These are phyloP conservation scores for Chymomyza amoena DNA, from an alignment of 2,888 invertebrate species.

Conservation along the genomic window DNA sequence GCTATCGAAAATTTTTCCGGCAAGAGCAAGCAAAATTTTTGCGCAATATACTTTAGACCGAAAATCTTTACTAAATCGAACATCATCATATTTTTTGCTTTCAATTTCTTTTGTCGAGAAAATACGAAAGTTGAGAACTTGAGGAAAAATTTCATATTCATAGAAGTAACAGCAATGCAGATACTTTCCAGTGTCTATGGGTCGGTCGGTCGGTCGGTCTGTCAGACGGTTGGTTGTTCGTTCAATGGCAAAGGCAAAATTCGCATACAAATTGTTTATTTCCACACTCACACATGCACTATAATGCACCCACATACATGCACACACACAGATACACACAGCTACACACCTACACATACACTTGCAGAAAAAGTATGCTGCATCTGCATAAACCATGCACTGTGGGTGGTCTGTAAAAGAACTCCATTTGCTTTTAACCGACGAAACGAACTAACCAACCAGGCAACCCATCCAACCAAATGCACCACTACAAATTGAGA, in stretches of 20 bases:
- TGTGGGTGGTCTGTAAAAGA: constrained; percentile 7
- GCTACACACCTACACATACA: background rate
- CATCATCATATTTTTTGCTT: constrained; percentile 61
- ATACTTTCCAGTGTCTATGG: constrained; percentile 11
- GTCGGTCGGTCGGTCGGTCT: background rate
- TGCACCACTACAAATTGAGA: constrained; percentile 61
- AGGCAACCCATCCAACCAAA: constrained; percentile 26
- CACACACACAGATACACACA: background rate
- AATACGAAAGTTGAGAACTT: background rate
- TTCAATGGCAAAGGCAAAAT: constrained; percentile 54
- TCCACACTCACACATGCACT: constrained; percentile 9
- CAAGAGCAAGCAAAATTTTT: background rate
- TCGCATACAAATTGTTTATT: constrained; percentile 71
- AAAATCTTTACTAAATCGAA: constrained; percentile 53
- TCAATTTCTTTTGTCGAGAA: constrained; percentile 43
- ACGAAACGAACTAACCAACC: constrained; percentile 29
- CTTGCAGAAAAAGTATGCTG: background rate
- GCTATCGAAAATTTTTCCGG: constrained; percentile 19
- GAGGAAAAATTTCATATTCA: constrained; percentile 60
- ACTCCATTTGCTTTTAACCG: constrained; percentile 42
- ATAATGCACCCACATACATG: constrained; percentile 27
- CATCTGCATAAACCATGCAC: constrained; percentile 30
- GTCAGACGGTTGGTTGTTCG: background rate
- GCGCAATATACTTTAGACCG: constrained; percentile 16
- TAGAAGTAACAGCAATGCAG: constrained; percentile 32